Evolutionary conservation across 2,113 vertebrate species (phyloP).

Genomic region (Connochaetes taurinus): DNA sequence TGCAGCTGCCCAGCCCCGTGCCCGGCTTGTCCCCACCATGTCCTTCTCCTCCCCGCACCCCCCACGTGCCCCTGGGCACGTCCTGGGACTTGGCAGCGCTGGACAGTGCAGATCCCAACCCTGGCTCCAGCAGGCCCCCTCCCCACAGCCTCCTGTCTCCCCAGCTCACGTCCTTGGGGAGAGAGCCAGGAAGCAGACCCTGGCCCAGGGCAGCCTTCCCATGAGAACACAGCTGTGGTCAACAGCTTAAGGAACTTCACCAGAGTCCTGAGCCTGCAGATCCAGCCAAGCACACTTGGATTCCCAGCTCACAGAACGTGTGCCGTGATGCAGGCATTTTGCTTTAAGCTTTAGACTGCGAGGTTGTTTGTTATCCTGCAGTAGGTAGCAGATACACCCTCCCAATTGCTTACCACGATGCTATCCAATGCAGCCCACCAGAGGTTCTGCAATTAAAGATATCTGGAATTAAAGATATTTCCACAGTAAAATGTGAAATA

Average conservation of each 20-base stretch:
- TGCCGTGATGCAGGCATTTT: too few species aligned
- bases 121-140: neutral
- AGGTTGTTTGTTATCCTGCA: rapidly evolving
- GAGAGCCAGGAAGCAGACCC: rapidly evolving
- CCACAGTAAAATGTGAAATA: neutral
- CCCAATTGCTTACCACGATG: rapidly evolving
- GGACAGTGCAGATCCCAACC: neutral
- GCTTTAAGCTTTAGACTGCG: neutral
- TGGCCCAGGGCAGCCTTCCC: rapidly evolving
- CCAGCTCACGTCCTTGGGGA: rapidly evolving
- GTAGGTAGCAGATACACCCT: rapidly evolving
- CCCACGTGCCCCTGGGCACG: rapidly evolving
- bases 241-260: rapidly evolving
- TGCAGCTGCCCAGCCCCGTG: rapidly evolving
- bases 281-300: neutral
- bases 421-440: rapidly evolving
- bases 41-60: rapidly evolving
- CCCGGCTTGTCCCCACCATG: rapidly evolving
- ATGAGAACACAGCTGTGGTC: rapidly evolving
- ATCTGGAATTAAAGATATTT: neutral
- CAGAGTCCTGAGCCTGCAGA: rapidly evolving
- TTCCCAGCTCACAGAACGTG: neutral
- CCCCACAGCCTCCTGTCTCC: too few species aligned
- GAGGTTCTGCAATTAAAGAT: neutral
- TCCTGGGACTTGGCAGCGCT: neutral